Evolutionary conservation across 2,888 invertebrate species (phyloP), one percentile per base, ranked within the genome.

Genomic region (Biston stratarius): DNA sequence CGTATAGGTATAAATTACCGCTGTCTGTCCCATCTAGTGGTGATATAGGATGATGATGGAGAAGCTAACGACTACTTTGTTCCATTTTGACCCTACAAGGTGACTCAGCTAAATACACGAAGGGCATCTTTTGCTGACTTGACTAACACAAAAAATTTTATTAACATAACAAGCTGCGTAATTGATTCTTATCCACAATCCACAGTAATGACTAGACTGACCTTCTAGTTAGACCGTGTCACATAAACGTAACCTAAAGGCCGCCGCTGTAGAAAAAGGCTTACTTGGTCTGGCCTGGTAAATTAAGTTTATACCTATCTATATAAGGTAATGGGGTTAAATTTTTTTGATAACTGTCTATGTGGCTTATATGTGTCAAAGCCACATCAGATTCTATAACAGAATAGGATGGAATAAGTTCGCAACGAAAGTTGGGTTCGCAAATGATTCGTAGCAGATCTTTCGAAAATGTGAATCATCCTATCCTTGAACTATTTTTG

Each of bases 101-200:
- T 49, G 59, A 59, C n/a, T 59, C 49, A 33, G 48, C 59, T 24
- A 49, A 59, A n/a, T 40, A 12, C 38, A n/a, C 44, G 57, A 61
- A 57, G 66, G 56, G 53, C 53, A 62, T 44, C 47, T 51, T 6
- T 36, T 47, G 36, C 34, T 58, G 61, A 67, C 53, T 67, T 24
- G 42, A 62, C 15, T 33, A 36, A 10, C 47, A 34, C 24, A 49
- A 45, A 61, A 65, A 40, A 45, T 64, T 59, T 55, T 47, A 52
- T 47, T 6, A 66, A 40, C 33, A 42, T 53, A 67, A 52, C 61
- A 52, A 62, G 58, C 11, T 49, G 53, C 12, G 38, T 53, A 47
- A 51, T 62, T 62, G 53, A 15, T 62, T 61, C 61, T 62, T 67
- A 67, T 67, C 67, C 57, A n/a, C 47, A 8, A 67, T 55, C 52